Conservation (phyloP, 2,113 vertebrate species). For the Paracanthobrama guichenoti region DNA sequence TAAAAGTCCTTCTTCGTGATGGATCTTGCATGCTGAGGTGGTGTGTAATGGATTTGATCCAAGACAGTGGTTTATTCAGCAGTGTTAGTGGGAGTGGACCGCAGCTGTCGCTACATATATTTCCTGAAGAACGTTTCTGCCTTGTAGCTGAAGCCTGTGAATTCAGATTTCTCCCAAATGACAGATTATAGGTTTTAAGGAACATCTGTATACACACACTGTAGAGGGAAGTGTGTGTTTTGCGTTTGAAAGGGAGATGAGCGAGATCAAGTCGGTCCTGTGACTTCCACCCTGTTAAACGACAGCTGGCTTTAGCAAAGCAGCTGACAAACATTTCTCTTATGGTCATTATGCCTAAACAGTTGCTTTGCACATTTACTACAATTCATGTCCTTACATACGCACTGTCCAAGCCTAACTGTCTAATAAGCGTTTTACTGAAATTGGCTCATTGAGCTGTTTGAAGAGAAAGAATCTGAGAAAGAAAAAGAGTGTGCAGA, state of each 20-base stretch:
- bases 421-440: not conserved
- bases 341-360: conserved; percentile 27
- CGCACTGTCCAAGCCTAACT: not conserved
- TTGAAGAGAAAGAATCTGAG: not conserved
- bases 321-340: conserved; percentile 57
- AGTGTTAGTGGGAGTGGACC: conserved; percentile 64
- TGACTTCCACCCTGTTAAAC: conserved; percentile 44
- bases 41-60: conserved; percentile 75
- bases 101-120: conserved; percentile 78
- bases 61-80: conserved; percentile 68
- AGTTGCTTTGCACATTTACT: conserved; percentile 11
- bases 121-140: conserved; percentile 73
- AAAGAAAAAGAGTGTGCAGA: too few relatives aligned
- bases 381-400: not conserved
- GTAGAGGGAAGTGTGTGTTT: conserved; percentile 22
- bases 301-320: conserved; percentile 48
- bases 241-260: conserved; percentile 44
- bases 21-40: conserved; percentile 56
- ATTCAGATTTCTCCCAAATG: conserved; percentile 68
- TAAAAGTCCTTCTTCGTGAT: conserved; percentile 30
- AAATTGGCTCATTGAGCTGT: not conserved
- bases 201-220: conserved; percentile 21
- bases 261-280: conserved; percentile 44
- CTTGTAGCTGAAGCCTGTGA: conserved; percentile 65
- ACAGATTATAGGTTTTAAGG: conserved; percentile 67